Evolutionary conservation across 1,140 invertebrate species (phyloP).

Genomic region (Camponotus vicinus): DNA sequence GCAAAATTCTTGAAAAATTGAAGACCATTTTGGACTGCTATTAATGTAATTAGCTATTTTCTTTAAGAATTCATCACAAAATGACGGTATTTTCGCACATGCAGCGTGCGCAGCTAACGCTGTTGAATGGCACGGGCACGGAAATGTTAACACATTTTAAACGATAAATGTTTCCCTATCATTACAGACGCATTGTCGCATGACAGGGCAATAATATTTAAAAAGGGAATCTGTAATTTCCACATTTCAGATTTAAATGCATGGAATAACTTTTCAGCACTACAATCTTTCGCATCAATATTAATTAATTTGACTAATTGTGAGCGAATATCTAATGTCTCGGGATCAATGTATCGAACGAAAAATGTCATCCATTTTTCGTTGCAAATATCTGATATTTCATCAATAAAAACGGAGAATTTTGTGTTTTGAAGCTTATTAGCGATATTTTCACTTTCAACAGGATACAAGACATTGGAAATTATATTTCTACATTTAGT

Average conservation of each 20-base stretch:
- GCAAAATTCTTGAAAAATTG: neutral
- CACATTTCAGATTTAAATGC: neutral
- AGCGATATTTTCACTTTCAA: neutral
- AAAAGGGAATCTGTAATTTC: neutral
- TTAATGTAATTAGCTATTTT: neutral
- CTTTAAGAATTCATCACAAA: neutral
- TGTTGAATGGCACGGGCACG: neutral
- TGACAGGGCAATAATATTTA: neutral
- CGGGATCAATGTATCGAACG: neutral
- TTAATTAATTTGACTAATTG: neutral
- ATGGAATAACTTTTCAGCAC: neutral
- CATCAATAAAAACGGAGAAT: neutral
- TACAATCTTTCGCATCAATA: neutral
- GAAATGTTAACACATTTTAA: neutral
- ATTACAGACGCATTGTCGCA: neutral
- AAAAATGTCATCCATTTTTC: neutral
- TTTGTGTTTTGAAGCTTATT: neutral
- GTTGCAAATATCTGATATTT: neutral
- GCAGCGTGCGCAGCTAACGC: no score
- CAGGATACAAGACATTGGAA: neutral
- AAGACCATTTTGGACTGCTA: neutral
- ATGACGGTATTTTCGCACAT: neutral
- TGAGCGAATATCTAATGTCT: neutral
- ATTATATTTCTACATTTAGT: neutral
- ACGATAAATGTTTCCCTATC: neutral